These are phyloP conservation scores for Spheniscus mendiculus DNA, from an alignment of 2,113 vertebrate species.

Conservation along the genomic window DNA sequence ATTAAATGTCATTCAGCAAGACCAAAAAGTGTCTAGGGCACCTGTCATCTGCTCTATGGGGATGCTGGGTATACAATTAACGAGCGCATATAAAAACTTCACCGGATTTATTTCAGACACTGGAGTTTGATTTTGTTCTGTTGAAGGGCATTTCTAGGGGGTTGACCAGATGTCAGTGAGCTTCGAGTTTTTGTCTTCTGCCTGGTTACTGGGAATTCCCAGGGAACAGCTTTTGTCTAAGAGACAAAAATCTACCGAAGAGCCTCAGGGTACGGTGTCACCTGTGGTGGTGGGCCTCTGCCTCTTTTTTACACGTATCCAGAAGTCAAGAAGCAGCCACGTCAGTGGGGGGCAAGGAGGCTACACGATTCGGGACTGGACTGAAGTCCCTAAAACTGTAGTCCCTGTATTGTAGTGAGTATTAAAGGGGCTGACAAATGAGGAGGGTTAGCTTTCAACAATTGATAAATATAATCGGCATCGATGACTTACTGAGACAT, in stretches of 20 bases:
- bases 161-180: not conserved
- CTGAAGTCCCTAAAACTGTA: not conserved
- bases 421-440: not conserved
- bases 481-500: rapidly evolving
- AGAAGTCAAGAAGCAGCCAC: rapidly evolving
- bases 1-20: not conserved
- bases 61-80: not conserved
- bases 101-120: not conserved
- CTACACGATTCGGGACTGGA: rapidly evolving
- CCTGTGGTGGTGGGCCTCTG: not conserved
- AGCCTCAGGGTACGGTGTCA: rapidly evolving
- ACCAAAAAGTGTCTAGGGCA: not conserved
- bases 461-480: too few species aligned
- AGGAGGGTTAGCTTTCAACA: not conserved
- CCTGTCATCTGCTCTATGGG: not conserved
- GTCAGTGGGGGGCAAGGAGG: rapidly evolving
- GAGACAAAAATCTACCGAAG: not conserved
- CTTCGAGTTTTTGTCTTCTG: not conserved
- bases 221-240: not conserved
- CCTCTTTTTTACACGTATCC: rapidly evolving
- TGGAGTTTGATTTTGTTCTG: not conserved
- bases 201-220: not conserved
- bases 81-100: rapidly evolving
- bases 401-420: not conserved
- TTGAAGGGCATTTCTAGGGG: not conserved